Conservation (phyloP, 2,113 vertebrate genomes). For the Grallaria varia region DNA sequence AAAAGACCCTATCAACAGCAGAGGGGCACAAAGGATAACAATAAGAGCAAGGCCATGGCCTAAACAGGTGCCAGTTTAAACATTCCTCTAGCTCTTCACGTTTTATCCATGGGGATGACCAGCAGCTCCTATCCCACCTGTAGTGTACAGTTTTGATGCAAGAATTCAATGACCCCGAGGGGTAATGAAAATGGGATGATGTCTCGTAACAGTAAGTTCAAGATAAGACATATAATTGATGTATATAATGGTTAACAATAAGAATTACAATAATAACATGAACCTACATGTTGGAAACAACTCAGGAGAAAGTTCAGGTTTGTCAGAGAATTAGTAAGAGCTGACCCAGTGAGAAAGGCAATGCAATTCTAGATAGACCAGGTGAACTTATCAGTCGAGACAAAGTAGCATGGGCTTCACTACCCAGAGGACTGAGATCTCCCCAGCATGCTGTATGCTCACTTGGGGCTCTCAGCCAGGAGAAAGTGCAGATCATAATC, state of each 20-base stretch:
- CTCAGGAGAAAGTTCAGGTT: background rate
- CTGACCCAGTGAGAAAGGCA: background rate
- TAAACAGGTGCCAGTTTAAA: background rate
- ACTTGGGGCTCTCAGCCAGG: background rate
- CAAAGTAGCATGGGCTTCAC: background rate
- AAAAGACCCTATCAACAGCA: background rate
- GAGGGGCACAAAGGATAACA: background rate
- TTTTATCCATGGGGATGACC: background rate
- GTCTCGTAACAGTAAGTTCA: background rate
- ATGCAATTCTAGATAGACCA: background rate
- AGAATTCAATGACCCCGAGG: background rate
- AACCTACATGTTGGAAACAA: background rate
- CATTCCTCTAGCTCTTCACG: background rate
- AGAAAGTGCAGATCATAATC: background rate
- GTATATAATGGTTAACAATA: background rate
- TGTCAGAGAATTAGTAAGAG: background rate
- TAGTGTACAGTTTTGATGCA: background rate
- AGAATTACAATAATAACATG: background rate
- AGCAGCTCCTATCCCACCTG: background rate
- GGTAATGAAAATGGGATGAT: background rate
- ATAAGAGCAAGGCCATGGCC: background rate
- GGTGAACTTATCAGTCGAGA: background rate
- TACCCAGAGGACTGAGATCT: background rate
- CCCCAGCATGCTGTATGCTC: background rate
- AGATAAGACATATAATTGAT: background rate